Evolutionary conservation across 2,888 invertebrate species (phyloP).

Genomic region (Tinea trinotella): DNA sequence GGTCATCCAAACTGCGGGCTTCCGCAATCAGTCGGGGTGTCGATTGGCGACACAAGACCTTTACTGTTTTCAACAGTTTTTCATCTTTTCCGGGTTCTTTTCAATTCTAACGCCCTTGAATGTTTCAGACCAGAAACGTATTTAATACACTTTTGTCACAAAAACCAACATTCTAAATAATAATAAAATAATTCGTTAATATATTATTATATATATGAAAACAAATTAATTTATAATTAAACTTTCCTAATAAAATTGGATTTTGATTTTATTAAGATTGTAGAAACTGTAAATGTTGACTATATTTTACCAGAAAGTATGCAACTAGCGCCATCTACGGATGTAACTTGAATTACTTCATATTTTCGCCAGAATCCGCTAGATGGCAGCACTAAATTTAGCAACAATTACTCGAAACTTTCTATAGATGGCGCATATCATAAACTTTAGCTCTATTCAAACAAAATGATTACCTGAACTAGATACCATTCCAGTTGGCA

Average conservation of each 20-base stretch:
- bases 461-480: too few relatives aligned
- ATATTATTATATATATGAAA: not conserved
- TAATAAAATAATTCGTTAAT: not conserved
- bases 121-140: conserved; percentile 20
- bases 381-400: conserved; percentile 16
- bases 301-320: not conserved
- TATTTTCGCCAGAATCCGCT: not conserved
- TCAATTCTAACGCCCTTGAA: conserved; percentile 54
- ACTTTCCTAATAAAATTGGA: not conserved
- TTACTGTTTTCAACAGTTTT: conserved; percentile 26
- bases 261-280: not conserved
- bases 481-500: too few relatives aligned
- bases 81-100: conserved; percentile 57
- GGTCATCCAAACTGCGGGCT: conserved; percentile 38
- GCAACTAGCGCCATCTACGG: conserved; percentile 8
- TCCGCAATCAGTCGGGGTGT: conserved; percentile 46
- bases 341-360: not conserved
- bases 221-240: not conserved
- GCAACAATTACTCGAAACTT: not conserved
- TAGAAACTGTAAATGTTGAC: too few relatives aligned
- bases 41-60: conserved; percentile 54
- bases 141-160: not conserved
- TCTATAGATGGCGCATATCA: not conserved
- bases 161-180: not conserved
- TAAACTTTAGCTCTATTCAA: too few relatives aligned